Evolutionary conservation across 2,113 vertebrate genomes (phyloP), one percentile per base, ranked within the genome.

Genomic region (Elgaria multicarinata): DNA sequence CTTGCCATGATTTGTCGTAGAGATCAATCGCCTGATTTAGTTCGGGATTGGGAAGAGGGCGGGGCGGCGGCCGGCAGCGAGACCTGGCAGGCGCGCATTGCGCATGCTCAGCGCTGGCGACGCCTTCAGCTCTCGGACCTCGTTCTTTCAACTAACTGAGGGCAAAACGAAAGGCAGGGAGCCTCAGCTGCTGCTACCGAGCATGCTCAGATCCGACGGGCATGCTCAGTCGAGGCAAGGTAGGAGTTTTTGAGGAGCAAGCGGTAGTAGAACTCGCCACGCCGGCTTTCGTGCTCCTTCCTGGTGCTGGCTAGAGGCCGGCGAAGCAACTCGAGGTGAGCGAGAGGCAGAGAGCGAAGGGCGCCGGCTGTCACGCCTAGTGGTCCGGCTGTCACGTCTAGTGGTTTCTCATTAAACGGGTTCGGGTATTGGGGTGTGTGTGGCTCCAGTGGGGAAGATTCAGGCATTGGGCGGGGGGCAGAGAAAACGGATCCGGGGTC

Each of bases 161-260:
- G 81, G 88, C 80, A 76, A 76, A 36, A 58, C 31, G 14, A 9
- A 36, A 76, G 74, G 69, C 39, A 36, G 42, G 81, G 36, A 39
- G 72, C 72, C 28, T 50, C 81, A 12, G 28, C 22, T 0, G 6
- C 16, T 67, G 64, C 28, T 36, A 9, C n/a, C 24, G 87, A 74
- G 78, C 87, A 88, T 82, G 80, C 75, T 53, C 89, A 89, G 93
- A 90, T 92, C 93, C 78, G 64, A 83, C 55, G 39, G n/a, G 44
- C n/a, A 80, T 58, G 13, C 44, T 58, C 79, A 67, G 76, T 77
- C 0, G 46, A 28, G 26, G 39, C 18, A 22, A 36, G 85, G 5
- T 4, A 1, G 24, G 39, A 71, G 67, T 85, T 72, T 33, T 53
- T 26, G 39, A 39, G 58, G 26, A 77, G 82, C 12, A 18, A 50